Percentiles rank a stretch among this genome's conserved stretches.
Evolutionary conservation across 2,113 vertebrate species (phyloP).

Genomic region (Collichthys lucidus): DNA sequence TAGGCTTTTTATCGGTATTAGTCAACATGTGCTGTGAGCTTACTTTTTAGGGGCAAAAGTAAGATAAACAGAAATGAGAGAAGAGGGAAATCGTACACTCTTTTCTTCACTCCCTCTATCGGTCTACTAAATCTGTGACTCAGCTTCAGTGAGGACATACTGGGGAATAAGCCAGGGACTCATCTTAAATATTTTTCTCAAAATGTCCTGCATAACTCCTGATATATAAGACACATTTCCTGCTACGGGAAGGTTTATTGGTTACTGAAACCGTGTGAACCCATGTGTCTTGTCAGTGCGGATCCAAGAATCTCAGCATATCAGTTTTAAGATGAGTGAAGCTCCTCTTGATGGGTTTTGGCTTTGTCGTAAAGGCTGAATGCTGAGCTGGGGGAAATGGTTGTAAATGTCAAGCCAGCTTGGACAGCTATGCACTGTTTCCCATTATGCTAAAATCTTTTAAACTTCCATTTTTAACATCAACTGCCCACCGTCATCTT

Average conservation of each 20-base stretch:
- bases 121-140: slow-evolving; percentile 65
- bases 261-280: slow-evolving; percentile 59
- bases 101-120: slow-evolving; percentile 28
- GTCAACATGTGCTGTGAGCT: slow-evolving; percentile 54
- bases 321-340: slow-evolving; percentile 60
- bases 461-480: slow-evolving; percentile 37
- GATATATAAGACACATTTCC: slow-evolving; percentile 74
- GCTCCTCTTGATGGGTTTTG: slow-evolving; percentile 52
- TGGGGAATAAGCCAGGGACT: slow-evolving; percentile 52
- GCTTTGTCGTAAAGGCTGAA: slow-evolving; percentile 52
- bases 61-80: slow-evolving; percentile 59
- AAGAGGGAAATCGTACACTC: slow-evolving; percentile 11
- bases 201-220: slow-evolving; percentile 37
- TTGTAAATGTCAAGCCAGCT: slow-evolving; percentile 52
- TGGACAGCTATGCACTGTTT: slow-evolving; percentile 44
- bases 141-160: slow-evolving; percentile 56
- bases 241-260: slow-evolving; percentile 56
- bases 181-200: slow-evolving; percentile 68
- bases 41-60: slow-evolving; percentile 63
- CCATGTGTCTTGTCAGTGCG: slow-evolving; percentile 48
- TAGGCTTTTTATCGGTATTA: slow-evolving; percentile 63
- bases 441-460: slow-evolving; percentile 43
- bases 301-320: slow-evolving; percentile 54
- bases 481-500: slow-evolving; percentile 17
- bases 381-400: slow-evolving; percentile 25